Conservation (phyloP, 2,797 vertebrate genomes). For the Gymnothorax reevesii region DNA sequence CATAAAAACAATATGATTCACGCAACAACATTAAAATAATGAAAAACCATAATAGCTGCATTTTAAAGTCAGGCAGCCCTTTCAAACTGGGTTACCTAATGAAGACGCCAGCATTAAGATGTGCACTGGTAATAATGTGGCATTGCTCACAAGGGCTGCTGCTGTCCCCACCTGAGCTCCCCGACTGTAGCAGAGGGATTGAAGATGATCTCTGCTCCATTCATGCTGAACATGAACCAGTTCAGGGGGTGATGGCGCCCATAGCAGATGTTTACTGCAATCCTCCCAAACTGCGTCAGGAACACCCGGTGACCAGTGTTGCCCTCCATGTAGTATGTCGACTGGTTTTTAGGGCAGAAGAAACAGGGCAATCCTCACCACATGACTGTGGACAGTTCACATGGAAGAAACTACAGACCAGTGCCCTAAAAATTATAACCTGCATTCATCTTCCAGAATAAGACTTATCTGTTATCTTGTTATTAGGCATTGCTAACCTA, state of each 20-base stretch:
- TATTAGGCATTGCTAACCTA: not conserved
- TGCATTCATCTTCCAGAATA: not conserved
- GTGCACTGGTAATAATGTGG: not conserved
- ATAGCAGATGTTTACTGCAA: conserved; percentile 95
- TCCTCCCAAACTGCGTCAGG: conserved; percentile 89
- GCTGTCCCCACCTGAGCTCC: conserved; percentile 79
- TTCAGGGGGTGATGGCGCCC: conserved; percentile 97
- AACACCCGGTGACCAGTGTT: conserved; percentile 89
- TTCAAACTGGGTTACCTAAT: not conserved
- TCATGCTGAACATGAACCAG: conserved; percentile 93
- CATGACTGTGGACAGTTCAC: not conserved
- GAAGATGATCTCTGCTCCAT: conserved; percentile 96
- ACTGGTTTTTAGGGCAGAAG: conserved; percentile 64
- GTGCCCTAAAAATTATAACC: not conserved
- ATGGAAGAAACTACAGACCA: not conserved
- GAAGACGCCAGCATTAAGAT: not conserved
- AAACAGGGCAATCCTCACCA: not conserved
- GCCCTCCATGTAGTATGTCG: conserved; percentile 96
- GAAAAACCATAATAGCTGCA: too few species aligned
- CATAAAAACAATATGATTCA: too few species aligned
- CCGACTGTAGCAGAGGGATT: conserved; percentile 95
- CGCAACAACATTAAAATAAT: too few species aligned
- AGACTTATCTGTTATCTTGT: not conserved
- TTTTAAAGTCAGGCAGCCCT: not conserved
- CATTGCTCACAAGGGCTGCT: not conserved